Percentiles rank a stretch among this genome's conserved stretches.
Evolutionary conservation across 1,140 invertebrate species (phyloP).

Genomic region (Conopomorpha cramerella): DNA sequence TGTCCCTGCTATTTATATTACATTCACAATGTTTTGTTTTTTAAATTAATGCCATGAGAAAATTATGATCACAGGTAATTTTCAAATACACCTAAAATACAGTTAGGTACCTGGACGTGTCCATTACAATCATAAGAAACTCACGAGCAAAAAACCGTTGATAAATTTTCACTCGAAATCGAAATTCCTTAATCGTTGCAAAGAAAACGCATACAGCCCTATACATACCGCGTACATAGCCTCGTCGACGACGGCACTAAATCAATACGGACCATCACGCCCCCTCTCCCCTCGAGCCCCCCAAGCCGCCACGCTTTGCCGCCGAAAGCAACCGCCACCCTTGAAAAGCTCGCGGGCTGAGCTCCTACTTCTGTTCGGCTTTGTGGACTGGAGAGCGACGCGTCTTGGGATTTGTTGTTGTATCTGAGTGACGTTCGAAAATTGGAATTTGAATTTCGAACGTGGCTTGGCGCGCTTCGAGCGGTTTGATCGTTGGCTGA

Average conservation of each 20-base stretch:
- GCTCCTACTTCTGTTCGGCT: conserved; percentile 60
- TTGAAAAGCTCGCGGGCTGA: conserved; percentile 58
- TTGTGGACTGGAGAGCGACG: conserved; percentile 46
- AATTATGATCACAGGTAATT: neutral
- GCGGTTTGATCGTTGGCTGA: no score
- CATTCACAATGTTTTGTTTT: conserved; percentile 3
- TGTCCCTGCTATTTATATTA: no score
- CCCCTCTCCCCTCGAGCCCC: conserved; percentile 23
- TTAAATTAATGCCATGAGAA: neutral
- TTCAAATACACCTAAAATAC: no score
- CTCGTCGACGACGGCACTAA: conserved; percentile 60
- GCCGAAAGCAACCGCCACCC: conserved; percentile 56
- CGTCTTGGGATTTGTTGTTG: conserved; percentile 48
- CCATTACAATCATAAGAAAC: no score
- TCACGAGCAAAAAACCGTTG: no score
- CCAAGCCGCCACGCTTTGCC: conserved; percentile 44
- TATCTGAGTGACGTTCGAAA: conserved; percentile 16
- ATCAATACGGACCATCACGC: conserved; percentile 62
- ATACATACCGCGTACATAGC: conserved; percentile 48
- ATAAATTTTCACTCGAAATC: no score
- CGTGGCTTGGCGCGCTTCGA: no score
- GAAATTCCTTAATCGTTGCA: no score
- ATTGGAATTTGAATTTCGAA: conserved; percentile 42
- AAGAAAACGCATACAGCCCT: conserved; percentile 51
- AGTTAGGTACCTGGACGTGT: no score